Evolutionary conservation across 1,140 invertebrate species (phyloP).

Genomic region (Bacillus rossius): DNA sequence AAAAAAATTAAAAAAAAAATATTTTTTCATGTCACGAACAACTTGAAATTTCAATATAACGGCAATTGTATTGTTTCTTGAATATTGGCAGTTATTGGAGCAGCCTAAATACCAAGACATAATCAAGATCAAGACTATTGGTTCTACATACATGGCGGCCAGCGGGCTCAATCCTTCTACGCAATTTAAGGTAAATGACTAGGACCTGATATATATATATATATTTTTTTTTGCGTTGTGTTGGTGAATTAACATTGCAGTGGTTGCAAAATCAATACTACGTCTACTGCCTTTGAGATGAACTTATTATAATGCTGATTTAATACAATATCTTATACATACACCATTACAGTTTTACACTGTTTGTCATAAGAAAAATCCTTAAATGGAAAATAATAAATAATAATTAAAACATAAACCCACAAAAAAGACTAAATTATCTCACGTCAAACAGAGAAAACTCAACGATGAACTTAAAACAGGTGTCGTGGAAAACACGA

Average conservation of each 20-base stretch:
- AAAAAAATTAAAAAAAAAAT: no score
- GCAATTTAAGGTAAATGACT: slow-evolving; percentile 51
- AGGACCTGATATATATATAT: neutral
- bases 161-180: slow-evolving; percentile 77
- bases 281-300: no score
- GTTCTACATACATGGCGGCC: slow-evolving; percentile 96
- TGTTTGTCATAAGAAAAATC: no score
- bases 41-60: neutral
- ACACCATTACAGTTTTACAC: no score
- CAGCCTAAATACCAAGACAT: slow-evolving; percentile 80
- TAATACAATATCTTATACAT: no score
- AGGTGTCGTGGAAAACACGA: no score
- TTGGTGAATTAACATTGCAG: neutral
- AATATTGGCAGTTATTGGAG: slow-evolving; percentile 67
- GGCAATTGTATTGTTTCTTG: neutral
- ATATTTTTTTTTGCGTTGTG: neutral
- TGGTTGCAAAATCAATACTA: neutral
- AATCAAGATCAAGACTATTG: slow-evolving; percentile 97
- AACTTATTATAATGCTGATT: no score
- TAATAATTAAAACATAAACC: no score
- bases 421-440: no score
- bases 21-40: neutral
- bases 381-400: no score
- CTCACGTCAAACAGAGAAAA: no score
- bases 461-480: no score